phyloP scores from a whole-genome alignment of 2,888 invertebrate genomes.

The Blastobasis adustella region DNA sequence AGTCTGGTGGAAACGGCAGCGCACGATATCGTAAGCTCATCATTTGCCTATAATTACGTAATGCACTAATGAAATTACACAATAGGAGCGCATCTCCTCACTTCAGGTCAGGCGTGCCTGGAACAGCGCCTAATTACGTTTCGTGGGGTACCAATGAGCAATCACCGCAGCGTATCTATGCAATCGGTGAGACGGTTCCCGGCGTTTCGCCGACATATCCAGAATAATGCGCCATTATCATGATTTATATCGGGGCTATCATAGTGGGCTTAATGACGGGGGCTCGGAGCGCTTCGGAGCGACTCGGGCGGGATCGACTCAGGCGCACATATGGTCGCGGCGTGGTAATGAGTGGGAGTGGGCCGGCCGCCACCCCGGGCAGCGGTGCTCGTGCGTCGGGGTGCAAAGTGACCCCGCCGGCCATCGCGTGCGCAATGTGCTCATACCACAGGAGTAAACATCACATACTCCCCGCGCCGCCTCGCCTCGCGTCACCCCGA shows the following conservation, averaged over 20 bases:
- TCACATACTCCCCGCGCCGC: neutral
- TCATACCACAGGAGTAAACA: neutral
- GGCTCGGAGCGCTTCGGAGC: constrained; percentile 35
- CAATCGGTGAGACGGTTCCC: constrained; percentile 61
- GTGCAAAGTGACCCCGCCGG: constrained; percentile 23
- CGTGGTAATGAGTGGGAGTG: constrained; percentile 37
- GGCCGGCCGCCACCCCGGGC: constrained; percentile 19
- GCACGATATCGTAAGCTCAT: too few relatives aligned
- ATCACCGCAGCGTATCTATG: constrained; percentile 59
- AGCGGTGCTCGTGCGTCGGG: constrained; percentile 17
- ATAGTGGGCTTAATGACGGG: constrained; percentile 63
- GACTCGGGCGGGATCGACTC: constrained; percentile 30
- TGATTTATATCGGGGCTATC: constrained; percentile 68
- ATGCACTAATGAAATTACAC: constrained; percentile 41
- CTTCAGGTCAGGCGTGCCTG: constrained; percentile 44
- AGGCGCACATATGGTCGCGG: constrained; percentile 48
- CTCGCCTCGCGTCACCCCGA: neutral
- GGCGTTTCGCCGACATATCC: constrained; percentile 61
- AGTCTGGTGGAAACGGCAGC: too few relatives aligned
- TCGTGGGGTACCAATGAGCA: constrained; percentile 70
- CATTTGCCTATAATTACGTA: too few relatives aligned
- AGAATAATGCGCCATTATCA: constrained; percentile 70
- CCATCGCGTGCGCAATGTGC: neutral
- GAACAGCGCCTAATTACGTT: constrained; percentile 67
- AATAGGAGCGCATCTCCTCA: constrained; percentile 43